A percentile compares a stretch with the other conserved stretches of the same genome.
phyloP scores from a whole-genome alignment of 2,888 invertebrate genomes.

The Volucella zonaria region DNA sequence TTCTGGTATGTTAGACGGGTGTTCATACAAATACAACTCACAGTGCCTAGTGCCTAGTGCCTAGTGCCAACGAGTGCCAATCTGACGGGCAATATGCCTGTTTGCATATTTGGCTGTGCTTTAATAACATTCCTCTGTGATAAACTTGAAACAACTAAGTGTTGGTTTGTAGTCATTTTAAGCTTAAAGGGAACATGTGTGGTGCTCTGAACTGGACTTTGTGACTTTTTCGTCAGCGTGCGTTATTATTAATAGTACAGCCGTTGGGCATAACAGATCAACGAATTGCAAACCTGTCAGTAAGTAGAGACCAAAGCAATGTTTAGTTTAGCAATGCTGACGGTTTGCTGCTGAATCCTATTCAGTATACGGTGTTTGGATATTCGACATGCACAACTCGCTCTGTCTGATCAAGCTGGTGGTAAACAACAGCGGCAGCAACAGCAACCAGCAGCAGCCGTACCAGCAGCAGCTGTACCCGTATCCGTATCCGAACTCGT shows the following conservation, averaged over 20 bases:
- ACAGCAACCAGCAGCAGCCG: background rate
- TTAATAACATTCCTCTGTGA: constrained; percentile 71
- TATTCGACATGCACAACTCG: constrained; percentile 12
- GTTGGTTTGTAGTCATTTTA: constrained; percentile 31
- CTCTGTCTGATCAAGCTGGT: constrained; percentile 50
- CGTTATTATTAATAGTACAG: constrained; percentile 73
- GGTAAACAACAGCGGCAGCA: background rate
- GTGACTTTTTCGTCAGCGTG: constrained; percentile 27
- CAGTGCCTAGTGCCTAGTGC: too few species aligned
- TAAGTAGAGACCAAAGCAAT: constrained; percentile 67
- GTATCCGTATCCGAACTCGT: too few species aligned
- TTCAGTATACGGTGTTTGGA: constrained; percentile 20
- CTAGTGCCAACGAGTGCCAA: background rate
- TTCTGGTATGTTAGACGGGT: constrained; percentile 62
- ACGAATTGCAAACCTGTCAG: constrained; percentile 71
- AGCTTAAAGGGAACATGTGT: constrained; percentile 65
- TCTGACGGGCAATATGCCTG: constrained; percentile 48
- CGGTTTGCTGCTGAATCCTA: constrained; percentile 45
- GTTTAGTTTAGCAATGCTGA: constrained; percentile 70
- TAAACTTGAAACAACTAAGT: constrained; percentile 62
- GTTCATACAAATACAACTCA: constrained; percentile 27
- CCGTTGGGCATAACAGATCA: constrained; percentile 74
- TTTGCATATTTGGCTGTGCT: constrained; percentile 66
- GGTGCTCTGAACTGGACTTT: constrained; percentile 35
- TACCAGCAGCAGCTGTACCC: too few species aligned